Evolutionary conservation across 2,113 vertebrate genomes (phyloP), one percentile per base, ranked within the genome.

Genomic region (Campylomormyrus numenius): DNA sequence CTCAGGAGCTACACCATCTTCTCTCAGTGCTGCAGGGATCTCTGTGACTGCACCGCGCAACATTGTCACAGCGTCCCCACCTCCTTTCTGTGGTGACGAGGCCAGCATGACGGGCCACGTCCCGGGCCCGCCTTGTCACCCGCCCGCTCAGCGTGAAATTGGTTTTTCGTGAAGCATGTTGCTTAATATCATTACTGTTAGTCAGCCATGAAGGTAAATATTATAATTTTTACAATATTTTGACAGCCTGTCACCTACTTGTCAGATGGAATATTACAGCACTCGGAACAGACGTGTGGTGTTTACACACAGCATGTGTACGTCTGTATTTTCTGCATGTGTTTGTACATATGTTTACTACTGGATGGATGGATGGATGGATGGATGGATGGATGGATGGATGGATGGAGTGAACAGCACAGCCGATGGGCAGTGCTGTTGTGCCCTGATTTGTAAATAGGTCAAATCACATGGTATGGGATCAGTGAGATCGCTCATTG

Each of bases 141-240:
- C 49, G 1, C 15, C 85, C n/a, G 46, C 45, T 52, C 6, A 0
- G 24, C 49, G 48, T 87, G 85, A 87, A 87, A 87, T 53, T 52
- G 48, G 85, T 53, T 85, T 85, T n/a, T 87, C n/a, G 85, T 17
- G 11, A 52, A 52, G 48, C 27, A 15, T 87, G n/a, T 87, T 48
- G 19, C 49, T 31, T 88, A 88, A 88, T 88, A 62, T 39, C 87
- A 53, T 87, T 52, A 88, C 52, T 53, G 86, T 87, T 87, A 53
- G 27, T 56, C 39, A 42, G 56, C 53, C 19, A 62, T 45, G 87
- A 62, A 52, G 27, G 39, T 62, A 88, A 58, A 85, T 85, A 48
- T 48, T 45, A 85, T 85, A 45, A 85, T 85, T 85, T 85, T 45
- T 24, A 48, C 24, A 45, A 85, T 48, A 45, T n/a, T 85, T 85